Conservation (phyloP, 2,888 invertebrate genomes). For the Podotricha telesiphe region DNA sequence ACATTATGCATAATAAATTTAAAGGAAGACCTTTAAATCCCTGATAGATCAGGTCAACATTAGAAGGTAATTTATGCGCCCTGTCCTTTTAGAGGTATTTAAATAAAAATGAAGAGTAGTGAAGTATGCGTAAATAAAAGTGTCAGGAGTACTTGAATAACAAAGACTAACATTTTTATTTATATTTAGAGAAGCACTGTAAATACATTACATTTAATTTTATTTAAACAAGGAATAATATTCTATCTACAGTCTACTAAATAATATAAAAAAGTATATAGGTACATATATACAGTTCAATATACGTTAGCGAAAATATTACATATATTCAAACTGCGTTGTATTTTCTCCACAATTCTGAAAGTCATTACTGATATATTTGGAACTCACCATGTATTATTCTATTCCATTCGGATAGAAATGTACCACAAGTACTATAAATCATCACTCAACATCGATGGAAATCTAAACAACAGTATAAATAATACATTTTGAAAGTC, state of each 20-base stretch:
- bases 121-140: too few relatives aligned
- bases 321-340: constrained; percentile 5
- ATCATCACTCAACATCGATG: constrained; percentile 32
- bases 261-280: background rate
- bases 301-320: constrained; percentile 6
- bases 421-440: constrained; percentile 30
- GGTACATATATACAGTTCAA: background rate
- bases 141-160: too few relatives aligned
- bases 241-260: background rate
- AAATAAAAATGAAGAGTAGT: too few relatives aligned
- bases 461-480: constrained; percentile 31
- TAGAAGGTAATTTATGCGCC: too few relatives aligned
- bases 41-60: too few relatives aligned
- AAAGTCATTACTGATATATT: constrained; percentile 33
- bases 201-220: too few relatives aligned
- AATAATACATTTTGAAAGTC: constrained; percentile 31
- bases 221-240: background rate
- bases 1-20: too few relatives aligned
- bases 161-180: background rate
- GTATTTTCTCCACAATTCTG: constrained; percentile 29
- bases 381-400: constrained; percentile 26
- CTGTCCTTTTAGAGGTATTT: too few relatives aligned
- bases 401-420: constrained; percentile 23
- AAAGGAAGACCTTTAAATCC: too few relatives aligned
- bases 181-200: too few relatives aligned